Percentiles rank a stretch among this genome's conserved stretches.
Conservation (phyloP, 2,113 vertebrate species). For the Tonatia bakeri region DNA sequence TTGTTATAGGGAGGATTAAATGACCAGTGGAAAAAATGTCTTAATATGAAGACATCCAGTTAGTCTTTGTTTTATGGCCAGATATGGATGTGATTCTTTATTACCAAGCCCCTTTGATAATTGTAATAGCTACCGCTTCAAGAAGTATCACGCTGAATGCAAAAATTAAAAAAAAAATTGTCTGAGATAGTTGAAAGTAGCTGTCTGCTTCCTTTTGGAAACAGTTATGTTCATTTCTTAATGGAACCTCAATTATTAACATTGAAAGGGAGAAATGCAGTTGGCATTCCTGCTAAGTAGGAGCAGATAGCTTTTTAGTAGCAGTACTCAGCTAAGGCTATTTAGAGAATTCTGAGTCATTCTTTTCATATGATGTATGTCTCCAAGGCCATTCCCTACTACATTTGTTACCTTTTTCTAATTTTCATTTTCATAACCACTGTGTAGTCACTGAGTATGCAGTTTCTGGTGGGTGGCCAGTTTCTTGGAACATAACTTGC, state of each 20-base stretch:
- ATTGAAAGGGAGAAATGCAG: background rate
- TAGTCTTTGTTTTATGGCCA: slow-evolving; percentile 6
- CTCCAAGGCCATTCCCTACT: background rate
- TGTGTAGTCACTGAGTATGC: background rate
- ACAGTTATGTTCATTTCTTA: background rate
- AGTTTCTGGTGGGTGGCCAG: background rate
- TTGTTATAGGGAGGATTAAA: background rate
- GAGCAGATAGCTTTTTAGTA: background rate
- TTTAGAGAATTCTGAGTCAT: background rate
- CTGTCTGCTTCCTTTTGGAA: slow-evolving; percentile 28
- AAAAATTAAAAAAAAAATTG: background rate
- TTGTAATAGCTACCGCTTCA: background rate
- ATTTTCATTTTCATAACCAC: slow-evolving; percentile 2
- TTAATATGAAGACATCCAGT: slow-evolving; percentile 13
- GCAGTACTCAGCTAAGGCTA: background rate
- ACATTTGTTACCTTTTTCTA: background rate
- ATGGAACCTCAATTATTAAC: background rate
- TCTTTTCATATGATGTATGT: background rate
- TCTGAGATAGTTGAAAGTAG: background rate
- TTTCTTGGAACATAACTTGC: slow-evolving; percentile 22
- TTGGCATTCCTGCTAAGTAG: background rate
- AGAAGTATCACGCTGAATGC: background rate
- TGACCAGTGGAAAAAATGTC: background rate
- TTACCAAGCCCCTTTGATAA: background rate
- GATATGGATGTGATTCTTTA: background rate